Evolutionary conservation across 2,113 vertebrate species (phyloP).

Genomic region (Megaceryle torquata): DNA sequence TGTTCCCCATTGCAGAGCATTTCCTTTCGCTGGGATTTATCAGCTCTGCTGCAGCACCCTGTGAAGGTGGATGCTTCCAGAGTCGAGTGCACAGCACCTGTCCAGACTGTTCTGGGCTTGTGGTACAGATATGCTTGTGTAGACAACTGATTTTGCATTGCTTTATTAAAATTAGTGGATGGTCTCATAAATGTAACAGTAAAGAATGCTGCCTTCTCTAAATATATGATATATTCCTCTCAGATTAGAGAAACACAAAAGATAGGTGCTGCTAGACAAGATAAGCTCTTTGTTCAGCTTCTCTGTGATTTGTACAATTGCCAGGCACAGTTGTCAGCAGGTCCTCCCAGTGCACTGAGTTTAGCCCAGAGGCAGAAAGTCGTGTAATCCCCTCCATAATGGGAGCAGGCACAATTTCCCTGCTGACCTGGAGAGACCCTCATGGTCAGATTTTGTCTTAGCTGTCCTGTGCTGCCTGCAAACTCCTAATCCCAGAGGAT

Average conservation of each 20-base stretch:
- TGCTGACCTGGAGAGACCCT: neutral
- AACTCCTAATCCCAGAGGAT: neutral
- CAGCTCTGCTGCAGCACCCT: neutral
- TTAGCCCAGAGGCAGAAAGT: neutral
- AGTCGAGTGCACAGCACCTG: neutral
- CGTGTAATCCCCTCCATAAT: neutral
- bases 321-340: neutral
- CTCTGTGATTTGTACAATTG: neutral
- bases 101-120: neutral
- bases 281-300: neutral
- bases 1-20: neutral
- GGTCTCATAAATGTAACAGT: neutral
- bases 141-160: neutral
- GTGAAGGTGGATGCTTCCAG: neutral
- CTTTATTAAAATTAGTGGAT: neutral
- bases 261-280: accelerated
- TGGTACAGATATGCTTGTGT: accelerated
- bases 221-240: neutral
- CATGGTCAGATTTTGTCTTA: neutral
- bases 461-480: neutral
- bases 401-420: neutral
- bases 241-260: neutral
- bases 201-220: neutral
- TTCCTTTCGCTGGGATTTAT: neutral
- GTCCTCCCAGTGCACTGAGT: neutral